Percentiles rank a stretch among this genome's conserved stretches.
Conservation (phyloP, 2,888 invertebrate species). For the Dynastes grantii region DNA sequence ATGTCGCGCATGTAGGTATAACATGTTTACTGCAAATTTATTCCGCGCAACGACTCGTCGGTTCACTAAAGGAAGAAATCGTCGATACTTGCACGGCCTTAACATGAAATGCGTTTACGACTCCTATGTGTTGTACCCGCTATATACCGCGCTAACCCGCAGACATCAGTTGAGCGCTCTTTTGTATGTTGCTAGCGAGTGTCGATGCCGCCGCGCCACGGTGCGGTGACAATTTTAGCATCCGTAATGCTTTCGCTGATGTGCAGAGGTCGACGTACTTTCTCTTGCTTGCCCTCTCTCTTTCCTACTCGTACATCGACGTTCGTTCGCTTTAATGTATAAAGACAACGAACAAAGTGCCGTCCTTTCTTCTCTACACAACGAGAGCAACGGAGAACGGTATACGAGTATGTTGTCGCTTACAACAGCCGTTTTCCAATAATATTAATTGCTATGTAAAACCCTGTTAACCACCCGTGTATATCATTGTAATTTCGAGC, state of each 20-base stretch:
- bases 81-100: too few species aligned
- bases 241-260: slow-evolving; percentile 59
- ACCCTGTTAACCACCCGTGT: slow-evolving; percentile 59
- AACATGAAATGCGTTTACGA: too few species aligned
- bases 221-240: slow-evolving; percentile 63
- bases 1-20: slow-evolving; percentile 67
- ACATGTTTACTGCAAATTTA: slow-evolving; percentile 69
- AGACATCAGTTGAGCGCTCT: too few species aligned
- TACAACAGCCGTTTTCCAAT: slow-evolving; percentile 42
- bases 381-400: too few species aligned
- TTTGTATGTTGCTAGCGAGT: slow-evolving; percentile 4
- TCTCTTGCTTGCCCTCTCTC: slow-evolving; percentile 34
- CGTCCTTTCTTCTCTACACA: background rate
- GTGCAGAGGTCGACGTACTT: slow-evolving; percentile 61
- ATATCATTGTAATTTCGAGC: slow-evolving; percentile 58
- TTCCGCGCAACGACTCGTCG: slow-evolving; percentile 59
- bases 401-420: background rate
- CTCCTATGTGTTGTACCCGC: too few species aligned
- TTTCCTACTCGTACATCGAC: too few species aligned
- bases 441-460: slow-evolving; percentile 62
- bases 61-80: too few species aligned
- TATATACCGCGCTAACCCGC: too few species aligned
- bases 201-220: background rate
- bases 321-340: too few species aligned
- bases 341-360: too few species aligned